A percentile compares a stretch with the other conserved stretches of the same genome.
phyloP scores from a whole-genome alignment of 2,113 vertebrate genomes.

The Piprites chloris region DNA sequence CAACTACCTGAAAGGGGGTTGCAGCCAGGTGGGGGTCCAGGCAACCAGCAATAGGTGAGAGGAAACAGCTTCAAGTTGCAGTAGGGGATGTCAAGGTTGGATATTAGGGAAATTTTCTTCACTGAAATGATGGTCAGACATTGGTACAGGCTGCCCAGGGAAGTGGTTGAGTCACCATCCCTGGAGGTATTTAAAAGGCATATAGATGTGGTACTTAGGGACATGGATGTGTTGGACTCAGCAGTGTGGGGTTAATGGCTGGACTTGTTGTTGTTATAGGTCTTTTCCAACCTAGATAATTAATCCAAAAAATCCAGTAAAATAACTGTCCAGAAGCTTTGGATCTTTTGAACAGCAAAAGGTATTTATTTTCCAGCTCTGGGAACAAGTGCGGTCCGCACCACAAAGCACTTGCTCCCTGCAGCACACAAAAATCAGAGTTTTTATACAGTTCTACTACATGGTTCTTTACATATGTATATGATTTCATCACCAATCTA shows the following conservation, averaged over 20 bases:
- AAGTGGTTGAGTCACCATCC: not conserved
- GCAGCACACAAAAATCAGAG: too few species aligned
- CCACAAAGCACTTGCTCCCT: too few species aligned
- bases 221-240: not conserved
- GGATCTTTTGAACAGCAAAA: too few species aligned
- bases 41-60: not conserved
- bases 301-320: too few species aligned
- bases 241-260: not conserved
- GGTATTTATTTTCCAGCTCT: too few species aligned
- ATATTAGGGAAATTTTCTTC: not conserved
- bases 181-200: not conserved
- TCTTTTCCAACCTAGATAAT: not conserved
- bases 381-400: too few species aligned
- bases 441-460: too few species aligned
- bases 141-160: not conserved
- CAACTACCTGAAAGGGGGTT: not conserved
- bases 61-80: not conserved
- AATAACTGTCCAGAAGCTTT: too few species aligned
- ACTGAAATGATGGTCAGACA: not conserved
- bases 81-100: accelerated
- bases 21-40: accelerated
- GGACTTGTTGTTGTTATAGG: not conserved
- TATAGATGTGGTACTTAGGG: not conserved
- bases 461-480: too few species aligned
- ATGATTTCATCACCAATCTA: too few species aligned